Evolutionary conservation across 2,113 vertebrate species (phyloP).

Genomic region (Paramormyrops kingsleyae): DNA sequence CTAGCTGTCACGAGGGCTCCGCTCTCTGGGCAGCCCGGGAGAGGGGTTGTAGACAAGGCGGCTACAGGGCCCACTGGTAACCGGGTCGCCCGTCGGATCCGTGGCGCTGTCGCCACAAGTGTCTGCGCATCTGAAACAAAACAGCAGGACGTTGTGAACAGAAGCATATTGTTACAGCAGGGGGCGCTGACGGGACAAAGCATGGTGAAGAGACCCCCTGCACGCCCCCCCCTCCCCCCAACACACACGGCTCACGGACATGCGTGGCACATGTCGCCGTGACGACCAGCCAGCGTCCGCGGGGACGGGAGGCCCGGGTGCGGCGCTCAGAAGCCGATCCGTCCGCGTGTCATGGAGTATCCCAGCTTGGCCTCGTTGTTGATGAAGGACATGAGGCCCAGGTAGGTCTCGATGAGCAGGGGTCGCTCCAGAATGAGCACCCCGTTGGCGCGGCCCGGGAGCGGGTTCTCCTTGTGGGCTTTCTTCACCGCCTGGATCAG

Average conservation of each 20-base stretch:
- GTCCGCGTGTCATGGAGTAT: constrained; percentile 93
- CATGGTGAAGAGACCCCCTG: neutral
- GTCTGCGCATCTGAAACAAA: neutral
- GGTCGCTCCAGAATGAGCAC: constrained; percentile 85
- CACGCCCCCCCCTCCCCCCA: neutral
- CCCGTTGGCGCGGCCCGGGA: constrained; percentile 61
- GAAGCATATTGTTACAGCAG: constrained; percentile 15
- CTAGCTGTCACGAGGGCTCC: neutral
- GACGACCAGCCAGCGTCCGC: neutral
- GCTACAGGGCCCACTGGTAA: neutral
- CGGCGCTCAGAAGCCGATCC: constrained; percentile 78
- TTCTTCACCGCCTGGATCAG: constrained; percentile 89
- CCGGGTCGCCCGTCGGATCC: neutral
- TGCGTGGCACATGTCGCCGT: neutral
- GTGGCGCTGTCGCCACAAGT: neutral
- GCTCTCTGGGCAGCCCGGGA: neutral
- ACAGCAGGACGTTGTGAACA: neutral
- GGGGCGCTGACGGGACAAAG: neutral
- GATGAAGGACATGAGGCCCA: constrained; percentile 94
- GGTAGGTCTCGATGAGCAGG: constrained; percentile 91
- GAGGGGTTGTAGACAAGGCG: neutral
- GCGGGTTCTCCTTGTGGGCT: constrained; percentile 74
- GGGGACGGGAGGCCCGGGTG: neutral
- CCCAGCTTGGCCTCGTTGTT: constrained; percentile 95
- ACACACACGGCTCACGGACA: neutral